These are phyloP conservation scores for Drosophila paranaensis DNA, from an alignment of 2,888 invertebrate genomes.

Conservation along the genomic window DNA sequence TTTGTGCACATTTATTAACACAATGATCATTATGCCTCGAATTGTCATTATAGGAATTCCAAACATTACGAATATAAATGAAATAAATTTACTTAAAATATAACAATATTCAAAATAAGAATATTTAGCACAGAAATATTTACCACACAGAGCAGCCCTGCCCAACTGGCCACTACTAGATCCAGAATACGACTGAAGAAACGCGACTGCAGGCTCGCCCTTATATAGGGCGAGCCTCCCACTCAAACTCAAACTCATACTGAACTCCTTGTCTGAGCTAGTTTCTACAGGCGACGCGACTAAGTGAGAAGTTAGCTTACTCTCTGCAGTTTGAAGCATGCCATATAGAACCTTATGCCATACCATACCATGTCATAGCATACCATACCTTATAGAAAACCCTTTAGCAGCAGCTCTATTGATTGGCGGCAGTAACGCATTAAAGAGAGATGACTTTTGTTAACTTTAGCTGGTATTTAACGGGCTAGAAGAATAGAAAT, in stretches of 20 bases:
- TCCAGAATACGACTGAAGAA: background rate
- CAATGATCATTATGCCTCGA: no score
- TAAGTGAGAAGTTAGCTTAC: background rate
- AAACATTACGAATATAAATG: no score
- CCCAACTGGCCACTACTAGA: no score
- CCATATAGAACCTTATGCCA: background rate
- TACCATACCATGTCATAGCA: no score
- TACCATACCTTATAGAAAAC: no score
- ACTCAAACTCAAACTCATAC: background rate
- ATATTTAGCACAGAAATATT: no score
- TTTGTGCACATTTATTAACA: no score
- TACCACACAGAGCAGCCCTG: no score
- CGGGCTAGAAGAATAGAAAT: background rate
- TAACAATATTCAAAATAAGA: no score
- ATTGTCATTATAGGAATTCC: no score
- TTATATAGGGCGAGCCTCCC: background rate
- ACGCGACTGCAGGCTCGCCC: background rate
- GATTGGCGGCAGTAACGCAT: background rate
- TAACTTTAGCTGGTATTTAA: conserved; percentile 11
- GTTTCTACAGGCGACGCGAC: no score
- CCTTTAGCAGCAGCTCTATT: background rate
- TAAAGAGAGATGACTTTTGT: conserved; percentile 4
- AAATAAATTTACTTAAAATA: no score
- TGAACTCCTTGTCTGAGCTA: background rate
- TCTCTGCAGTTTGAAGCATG: background rate